Percentiles rank a stretch among this genome's conserved stretches.
phyloP scores from a whole-genome alignment of 2,888 invertebrate species.

The Phlogophora meticulosa region DNA sequence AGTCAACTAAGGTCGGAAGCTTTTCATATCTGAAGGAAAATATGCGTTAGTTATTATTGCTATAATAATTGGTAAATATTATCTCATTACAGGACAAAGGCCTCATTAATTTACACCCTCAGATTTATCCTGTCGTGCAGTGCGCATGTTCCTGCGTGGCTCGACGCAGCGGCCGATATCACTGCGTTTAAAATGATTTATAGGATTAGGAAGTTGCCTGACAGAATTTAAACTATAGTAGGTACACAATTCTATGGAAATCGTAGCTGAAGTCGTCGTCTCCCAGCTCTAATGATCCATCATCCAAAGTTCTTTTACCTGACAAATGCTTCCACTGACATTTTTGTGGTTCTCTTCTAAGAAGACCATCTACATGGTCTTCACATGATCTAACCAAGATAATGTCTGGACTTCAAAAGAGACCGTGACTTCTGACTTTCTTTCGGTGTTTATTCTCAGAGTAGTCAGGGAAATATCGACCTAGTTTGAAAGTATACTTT shows the following conservation, averaged over 20 bases:
- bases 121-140: conserved; percentile 3
- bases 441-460: no score
- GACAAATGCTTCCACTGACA: no score
- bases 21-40: conserved; percentile 4
- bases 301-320: no score
- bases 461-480: no score
- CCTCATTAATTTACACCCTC: conserved; percentile 6
- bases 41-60: conserved; percentile 11
- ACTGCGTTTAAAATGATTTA: background rate
- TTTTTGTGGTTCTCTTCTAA: no score
- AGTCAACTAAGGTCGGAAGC: background rate
- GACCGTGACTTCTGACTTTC: no score
- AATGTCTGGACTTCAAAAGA: no score
- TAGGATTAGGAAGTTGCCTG: background rate
- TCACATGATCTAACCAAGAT: no score
- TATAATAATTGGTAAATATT: conserved; percentile 27
- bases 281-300: no score
- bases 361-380: no score
- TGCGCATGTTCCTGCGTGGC: background rate
- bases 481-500: no score
- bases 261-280: background rate
- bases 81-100: conserved; percentile 8
- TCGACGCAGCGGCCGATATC: background rate
- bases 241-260: background rate
- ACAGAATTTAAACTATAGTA: background rate